Evolutionary conservation across 2,113 vertebrate species (phyloP).

Genomic region (Mastomys coucha): DNA sequence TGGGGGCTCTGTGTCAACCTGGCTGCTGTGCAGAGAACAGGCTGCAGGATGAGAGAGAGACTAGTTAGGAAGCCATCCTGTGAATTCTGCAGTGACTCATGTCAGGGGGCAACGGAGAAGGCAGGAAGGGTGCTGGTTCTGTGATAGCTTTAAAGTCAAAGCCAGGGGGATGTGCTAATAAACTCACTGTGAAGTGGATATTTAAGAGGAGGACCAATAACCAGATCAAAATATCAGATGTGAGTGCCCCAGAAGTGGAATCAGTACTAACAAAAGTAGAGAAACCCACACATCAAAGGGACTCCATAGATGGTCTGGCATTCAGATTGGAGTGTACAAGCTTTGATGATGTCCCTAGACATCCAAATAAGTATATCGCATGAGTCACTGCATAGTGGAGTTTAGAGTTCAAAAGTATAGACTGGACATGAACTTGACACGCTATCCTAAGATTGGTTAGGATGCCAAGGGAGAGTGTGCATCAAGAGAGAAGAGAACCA

Average conservation of each 20-base stretch:
- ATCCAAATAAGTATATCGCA: not conserved
- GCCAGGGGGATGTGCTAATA: not conserved
- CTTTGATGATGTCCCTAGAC: not conserved
- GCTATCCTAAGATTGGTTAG: not conserved
- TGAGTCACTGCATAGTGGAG: not conserved
- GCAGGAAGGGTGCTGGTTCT: not conserved
- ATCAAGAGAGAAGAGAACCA: not conserved
- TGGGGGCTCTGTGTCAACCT: not conserved
- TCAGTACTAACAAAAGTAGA: not conserved
- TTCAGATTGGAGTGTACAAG: not conserved
- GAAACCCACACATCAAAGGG: not conserved
- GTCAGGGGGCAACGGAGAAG: not conserved
- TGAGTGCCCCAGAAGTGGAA: not conserved
- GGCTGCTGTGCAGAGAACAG: not conserved
- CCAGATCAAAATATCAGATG: not conserved
- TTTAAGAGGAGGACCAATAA: not conserved
- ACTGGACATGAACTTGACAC: not conserved
- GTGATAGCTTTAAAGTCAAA: constrained; percentile 21
- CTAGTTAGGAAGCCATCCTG: not conserved
- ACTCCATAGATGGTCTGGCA: not conserved
- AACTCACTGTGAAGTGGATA: not conserved
- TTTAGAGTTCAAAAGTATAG: not conserved
- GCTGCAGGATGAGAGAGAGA: not conserved
- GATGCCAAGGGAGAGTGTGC: not conserved
- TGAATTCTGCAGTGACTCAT: not conserved